Evolutionary conservation across 37 sponge, comb jelly and placozoan species (phyloP).

Genomic region (Chondrilla cf. caribensis): DNA sequence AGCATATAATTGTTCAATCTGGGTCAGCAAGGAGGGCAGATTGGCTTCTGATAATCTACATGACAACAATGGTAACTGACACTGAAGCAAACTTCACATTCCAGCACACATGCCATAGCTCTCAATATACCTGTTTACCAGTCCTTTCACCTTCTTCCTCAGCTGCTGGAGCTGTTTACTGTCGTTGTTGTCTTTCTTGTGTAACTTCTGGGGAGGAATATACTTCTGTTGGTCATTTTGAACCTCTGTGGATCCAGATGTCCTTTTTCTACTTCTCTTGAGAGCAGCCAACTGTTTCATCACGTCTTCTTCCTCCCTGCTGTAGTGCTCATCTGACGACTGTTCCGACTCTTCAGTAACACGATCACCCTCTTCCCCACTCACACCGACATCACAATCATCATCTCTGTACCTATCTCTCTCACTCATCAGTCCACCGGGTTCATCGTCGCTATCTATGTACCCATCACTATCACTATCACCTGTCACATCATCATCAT

Average conservation of each 20-base stretch:
- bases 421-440: not conserved
- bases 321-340: constrained; percentile 6
- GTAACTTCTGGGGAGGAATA: not conserved
- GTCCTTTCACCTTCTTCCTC: constrained; percentile 54
- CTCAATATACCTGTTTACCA: constrained; percentile 66
- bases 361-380: constrained; percentile 18
- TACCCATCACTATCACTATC: constrained; percentile 12
- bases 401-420: not conserved
- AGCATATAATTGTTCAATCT: constrained; percentile 62
- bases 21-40: constrained; percentile 39
- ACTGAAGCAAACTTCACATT: not conserved
- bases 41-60: constrained; percentile 73
- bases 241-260: too few species aligned
- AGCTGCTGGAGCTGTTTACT: constrained; percentile 17
- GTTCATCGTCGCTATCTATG: not conserved
- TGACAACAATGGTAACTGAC: too few species aligned
- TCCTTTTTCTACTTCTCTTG: not conserved
- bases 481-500: not conserved
- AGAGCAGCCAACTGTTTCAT: not conserved
- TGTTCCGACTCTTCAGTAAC: not conserved
- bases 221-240: not conserved
- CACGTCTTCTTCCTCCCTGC: constrained; percentile 15
- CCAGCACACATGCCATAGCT: not conserved
- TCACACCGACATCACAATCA: not conserved
- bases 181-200: not conserved